phyloP scores from a whole-genome alignment of 2,888 invertebrate species.

The Cerastis rubricosa region DNA sequence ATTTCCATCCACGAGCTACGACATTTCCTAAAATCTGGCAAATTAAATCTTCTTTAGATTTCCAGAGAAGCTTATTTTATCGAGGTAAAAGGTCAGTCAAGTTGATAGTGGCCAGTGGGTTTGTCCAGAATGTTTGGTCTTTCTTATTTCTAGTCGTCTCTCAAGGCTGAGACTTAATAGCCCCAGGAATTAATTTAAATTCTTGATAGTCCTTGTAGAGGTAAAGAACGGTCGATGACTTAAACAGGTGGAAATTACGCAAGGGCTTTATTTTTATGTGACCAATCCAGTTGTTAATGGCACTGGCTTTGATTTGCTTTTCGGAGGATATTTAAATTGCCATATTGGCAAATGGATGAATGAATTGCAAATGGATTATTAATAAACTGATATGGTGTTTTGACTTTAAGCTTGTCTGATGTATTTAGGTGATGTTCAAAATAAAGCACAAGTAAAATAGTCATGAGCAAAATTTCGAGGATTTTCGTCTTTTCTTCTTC shows the following conservation, averaged over 20 bases:
- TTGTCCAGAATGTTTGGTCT: not conserved
- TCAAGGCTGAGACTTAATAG: not conserved
- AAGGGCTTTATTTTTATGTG: slow-evolving; percentile 27
- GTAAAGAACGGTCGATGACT: slow-evolving; percentile 48
- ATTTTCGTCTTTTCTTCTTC: not conserved
- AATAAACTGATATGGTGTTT: not conserved
- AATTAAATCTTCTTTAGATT: not conserved
- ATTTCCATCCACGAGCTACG: not conserved
- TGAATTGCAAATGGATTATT: not conserved
- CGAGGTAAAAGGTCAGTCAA: not conserved
- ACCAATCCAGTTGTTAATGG: slow-evolving; percentile 35
- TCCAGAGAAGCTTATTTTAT: not conserved
- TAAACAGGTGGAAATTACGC: slow-evolving; percentile 43
- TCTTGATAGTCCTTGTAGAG: slow-evolving; percentile 13
- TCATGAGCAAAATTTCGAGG: not conserved
- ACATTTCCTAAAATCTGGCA: not conserved
- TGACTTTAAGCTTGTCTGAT: not conserved
- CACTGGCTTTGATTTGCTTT: slow-evolving; percentile 15
- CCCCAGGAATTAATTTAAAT: slow-evolving; percentile 12
- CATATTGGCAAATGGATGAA: too few relatives aligned
- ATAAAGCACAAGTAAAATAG: not conserved
- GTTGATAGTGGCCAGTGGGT: not conserved
- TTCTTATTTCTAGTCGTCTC: not conserved
- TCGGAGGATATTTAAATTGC: not conserved
- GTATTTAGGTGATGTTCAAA: not conserved